phyloP scores from a whole-genome alignment of 2,113 vertebrate genomes.

The Istiophorus platypterus region DNA sequence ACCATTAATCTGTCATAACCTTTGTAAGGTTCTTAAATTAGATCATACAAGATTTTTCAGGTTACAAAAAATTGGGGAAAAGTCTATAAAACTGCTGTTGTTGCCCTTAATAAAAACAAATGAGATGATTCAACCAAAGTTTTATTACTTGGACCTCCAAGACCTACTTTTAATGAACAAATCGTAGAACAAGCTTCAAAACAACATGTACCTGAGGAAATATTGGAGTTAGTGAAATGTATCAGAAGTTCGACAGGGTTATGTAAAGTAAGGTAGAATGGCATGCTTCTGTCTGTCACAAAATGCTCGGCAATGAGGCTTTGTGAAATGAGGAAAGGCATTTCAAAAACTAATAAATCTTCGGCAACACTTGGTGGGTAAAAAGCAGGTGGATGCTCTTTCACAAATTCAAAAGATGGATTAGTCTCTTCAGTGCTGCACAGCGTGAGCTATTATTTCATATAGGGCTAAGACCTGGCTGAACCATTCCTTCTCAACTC shows the following conservation, averaged over 20 bases:
- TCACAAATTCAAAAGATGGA: conserved; percentile 54
- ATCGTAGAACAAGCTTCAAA: conserved; percentile 17
- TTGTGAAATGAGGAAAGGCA: conserved; percentile 31
- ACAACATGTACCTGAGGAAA: conserved; percentile 28
- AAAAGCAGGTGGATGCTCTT: neutral
- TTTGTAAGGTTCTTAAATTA: neutral
- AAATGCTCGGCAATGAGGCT: conserved; percentile 6
- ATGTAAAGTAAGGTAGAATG: neutral
- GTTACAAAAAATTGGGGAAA: too few species aligned
- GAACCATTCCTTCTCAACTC: conserved; percentile 18
- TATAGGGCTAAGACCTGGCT: conserved; percentile 9
- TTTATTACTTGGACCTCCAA: neutral
- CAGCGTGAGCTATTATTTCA: conserved; percentile 37
- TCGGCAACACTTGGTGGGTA: conserved; percentile 26
- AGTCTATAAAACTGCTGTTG: neutral
- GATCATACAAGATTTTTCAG: neutral
- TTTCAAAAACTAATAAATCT: conserved; percentile 52
- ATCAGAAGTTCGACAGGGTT: conserved; percentile 5
- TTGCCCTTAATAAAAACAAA: neutral
- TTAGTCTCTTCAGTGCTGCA: conserved; percentile 16
- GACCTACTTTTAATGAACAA: neutral
- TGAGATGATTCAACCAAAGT: neutral
- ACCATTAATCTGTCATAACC: neutral
- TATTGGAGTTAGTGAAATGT: conserved; percentile 4
- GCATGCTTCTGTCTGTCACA: neutral